Conservation (phyloP, 1,140 invertebrate species). For the Drosophila subobscura region DNA sequence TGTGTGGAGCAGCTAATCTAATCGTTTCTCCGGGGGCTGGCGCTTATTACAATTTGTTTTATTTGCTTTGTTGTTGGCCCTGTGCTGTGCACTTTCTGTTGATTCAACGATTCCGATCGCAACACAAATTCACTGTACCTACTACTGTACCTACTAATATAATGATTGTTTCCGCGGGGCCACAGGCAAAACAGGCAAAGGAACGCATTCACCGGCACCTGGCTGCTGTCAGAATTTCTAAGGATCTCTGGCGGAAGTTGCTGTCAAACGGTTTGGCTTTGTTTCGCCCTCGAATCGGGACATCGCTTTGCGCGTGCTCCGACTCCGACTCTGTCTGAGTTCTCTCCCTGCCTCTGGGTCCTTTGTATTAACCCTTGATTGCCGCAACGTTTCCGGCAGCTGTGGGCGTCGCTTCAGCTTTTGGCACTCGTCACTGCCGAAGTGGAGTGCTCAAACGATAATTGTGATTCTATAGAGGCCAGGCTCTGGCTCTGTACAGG, state of each 20-base stretch:
- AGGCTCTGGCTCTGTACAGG: slow-evolving; percentile 8
- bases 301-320: slow-evolving; percentile 52
- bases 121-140: slow-evolving; percentile 34
- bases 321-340: neutral
- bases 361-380: slow-evolving; percentile 45
- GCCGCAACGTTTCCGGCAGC: slow-evolving; percentile 72
- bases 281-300: slow-evolving; percentile 34
- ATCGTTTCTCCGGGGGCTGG: slow-evolving; percentile 54
- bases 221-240: slow-evolving; percentile 39
- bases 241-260: slow-evolving; percentile 51
- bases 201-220: slow-evolving; percentile 29
- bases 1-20: slow-evolving; percentile 56
- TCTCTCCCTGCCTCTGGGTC: slow-evolving; percentile 24
- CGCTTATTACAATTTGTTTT: slow-evolving; percentile 77
- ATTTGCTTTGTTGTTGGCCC: slow-evolving; percentile 64
- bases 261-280: slow-evolving; percentile 64
- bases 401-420: slow-evolving; percentile 72
- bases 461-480: slow-evolving; percentile 44
- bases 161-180: too few species aligned
- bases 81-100: slow-evolving; percentile 45
- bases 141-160: slow-evolving; percentile 2
- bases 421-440: slow-evolving; percentile 47
- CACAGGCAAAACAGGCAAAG: too few species aligned
- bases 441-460: slow-evolving; percentile 21
- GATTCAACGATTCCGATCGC: slow-evolving; percentile 53